Evolutionary conservation across 2,888 invertebrate species (phyloP).

Genomic region (Hyposoter didymator): DNA sequence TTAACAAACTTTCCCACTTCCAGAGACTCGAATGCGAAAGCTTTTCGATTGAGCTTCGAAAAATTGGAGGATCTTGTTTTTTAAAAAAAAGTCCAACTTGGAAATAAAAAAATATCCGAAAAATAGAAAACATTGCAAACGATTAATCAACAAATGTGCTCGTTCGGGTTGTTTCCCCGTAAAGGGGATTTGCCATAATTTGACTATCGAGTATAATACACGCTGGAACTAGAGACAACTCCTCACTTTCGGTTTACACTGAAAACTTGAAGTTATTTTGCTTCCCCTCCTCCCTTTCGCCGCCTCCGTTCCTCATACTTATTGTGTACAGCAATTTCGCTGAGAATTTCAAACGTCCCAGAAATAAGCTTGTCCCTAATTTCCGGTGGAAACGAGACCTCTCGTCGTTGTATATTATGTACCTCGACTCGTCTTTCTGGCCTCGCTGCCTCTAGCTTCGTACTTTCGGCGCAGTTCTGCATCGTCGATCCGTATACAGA

Average conservation of each 20-base stretch:
- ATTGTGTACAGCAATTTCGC: conserved; percentile 49
- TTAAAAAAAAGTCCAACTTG: too few species aligned
- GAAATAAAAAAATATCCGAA: too few species aligned
- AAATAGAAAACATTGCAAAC: too few species aligned
- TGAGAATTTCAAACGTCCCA: conserved; percentile 59
- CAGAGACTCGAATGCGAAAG: too few species aligned
- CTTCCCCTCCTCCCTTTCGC: neutral
- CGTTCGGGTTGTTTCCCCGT: too few species aligned
- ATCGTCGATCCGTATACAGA: conserved; percentile 40
- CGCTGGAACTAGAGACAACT: conserved; percentile 28
- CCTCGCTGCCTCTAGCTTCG: conserved; percentile 4
- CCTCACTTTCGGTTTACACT: conserved; percentile 31
- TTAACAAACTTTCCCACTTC: too few species aligned
- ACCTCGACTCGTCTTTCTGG: neutral
- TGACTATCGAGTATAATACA: conserved; percentile 47
- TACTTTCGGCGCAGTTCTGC: conserved; percentile 32
- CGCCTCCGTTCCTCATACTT: neutral
- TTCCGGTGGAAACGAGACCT: conserved; percentile 50
- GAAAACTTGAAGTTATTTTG: conserved; percentile 35
- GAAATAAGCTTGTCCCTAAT: conserved; percentile 61
- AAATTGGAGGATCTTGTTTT: too few species aligned
- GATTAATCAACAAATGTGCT: too few species aligned
- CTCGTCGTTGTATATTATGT: conserved; percentile 9
- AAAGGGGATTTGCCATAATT: conserved; percentile 23
- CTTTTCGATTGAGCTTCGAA: too few species aligned